Percentiles rank a stretch among this genome's conserved stretches.
Evolutionary conservation across 37 sponge, comb jelly and placozoan species (phyloP).

Genomic region (Haliclona indistincta): DNA sequence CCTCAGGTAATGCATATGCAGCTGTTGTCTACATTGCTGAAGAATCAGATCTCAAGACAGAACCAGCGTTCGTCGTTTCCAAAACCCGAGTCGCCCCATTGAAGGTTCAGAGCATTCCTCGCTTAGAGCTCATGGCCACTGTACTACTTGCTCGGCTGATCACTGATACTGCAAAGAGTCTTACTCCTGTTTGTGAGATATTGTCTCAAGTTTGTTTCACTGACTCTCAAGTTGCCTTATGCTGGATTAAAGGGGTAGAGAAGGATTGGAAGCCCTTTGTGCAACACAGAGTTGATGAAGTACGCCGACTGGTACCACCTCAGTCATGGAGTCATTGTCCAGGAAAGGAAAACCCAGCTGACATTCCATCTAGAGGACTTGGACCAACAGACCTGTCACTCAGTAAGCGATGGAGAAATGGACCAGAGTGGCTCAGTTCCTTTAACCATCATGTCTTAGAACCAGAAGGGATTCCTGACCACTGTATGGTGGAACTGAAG

Average conservation of each 20-base stretch:
- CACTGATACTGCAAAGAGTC: conserved; percentile 2
- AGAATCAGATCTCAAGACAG: conserved; percentile 18
- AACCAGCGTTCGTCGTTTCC: conserved; percentile 11
- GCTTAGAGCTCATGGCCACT: conserved; percentile 26
- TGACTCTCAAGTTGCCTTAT: conserved; percentile 29
- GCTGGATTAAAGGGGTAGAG: conserved; percentile 15
- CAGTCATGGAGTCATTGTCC: conserved; percentile 23
- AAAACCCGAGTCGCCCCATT: conserved; percentile 48
- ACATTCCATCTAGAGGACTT: too few species aligned
- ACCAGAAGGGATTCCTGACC: conserved; percentile 15
- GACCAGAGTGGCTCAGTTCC: too few species aligned
- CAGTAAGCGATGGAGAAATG: too few species aligned
- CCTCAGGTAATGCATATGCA: too few species aligned
- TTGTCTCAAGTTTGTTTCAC: conserved; percentile 17
- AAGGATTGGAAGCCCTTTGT: conserved; percentile 43
- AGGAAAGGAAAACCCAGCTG: too few species aligned
- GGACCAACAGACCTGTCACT: too few species aligned
- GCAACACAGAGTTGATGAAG: conserved; percentile 12
- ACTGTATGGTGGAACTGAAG: conserved; percentile 25
- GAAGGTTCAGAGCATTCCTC: conserved; percentile 29
- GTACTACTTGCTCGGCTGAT: conserved; percentile 32
- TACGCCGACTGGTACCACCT: conserved; percentile 7
- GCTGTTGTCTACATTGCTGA: conserved; percentile 15
- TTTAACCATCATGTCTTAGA: too few species aligned
- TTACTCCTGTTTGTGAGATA: conserved; percentile 7